Conservation (phyloP, 1,140 invertebrate genomes). For the Drosophila sturtevanti region DNA sequence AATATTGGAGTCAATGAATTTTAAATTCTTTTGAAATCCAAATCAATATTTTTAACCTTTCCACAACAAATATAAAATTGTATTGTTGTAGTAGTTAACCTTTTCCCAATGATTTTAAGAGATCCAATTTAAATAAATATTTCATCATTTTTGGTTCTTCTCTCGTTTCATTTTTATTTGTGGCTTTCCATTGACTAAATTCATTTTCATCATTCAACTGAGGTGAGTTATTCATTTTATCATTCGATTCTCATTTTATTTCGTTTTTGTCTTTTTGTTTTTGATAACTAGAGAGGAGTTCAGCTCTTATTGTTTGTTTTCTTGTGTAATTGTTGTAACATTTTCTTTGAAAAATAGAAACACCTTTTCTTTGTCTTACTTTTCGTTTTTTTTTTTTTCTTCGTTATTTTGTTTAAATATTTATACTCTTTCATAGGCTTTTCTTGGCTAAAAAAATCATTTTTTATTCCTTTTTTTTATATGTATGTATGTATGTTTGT, state of each 20-base stretch:
- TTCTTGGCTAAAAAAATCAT: constrained; percentile 43
- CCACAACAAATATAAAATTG: no score
- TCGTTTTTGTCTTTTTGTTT: background rate
- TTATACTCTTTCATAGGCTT: constrained; percentile 27
- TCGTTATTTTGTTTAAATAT: constrained; percentile 27
- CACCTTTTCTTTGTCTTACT: constrained; percentile 41
- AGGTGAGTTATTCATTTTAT: constrained; percentile 6
- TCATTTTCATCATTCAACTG: constrained; percentile 1
- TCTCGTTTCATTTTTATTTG: constrained; percentile 21
- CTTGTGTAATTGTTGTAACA: constrained; percentile 27
- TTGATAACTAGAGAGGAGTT: constrained; percentile 34
- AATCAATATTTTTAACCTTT: no score
- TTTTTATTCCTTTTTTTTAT: constrained; percentile 42
- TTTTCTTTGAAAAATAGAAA: constrained; percentile 70
- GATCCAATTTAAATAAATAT: background rate
- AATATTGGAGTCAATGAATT: no score
- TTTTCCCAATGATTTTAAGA: no score
- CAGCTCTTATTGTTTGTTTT: constrained; percentile 12
- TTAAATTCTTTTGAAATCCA: no score
- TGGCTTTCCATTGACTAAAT: constrained; percentile 5
- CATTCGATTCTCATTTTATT: constrained; percentile 32
- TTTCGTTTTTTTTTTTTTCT: constrained; percentile 18
- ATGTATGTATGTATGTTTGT: no score
- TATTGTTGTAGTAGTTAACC: no score
- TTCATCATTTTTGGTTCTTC: background rate